Percentiles rank a stretch among this genome's conserved stretches.
Conservation (phyloP, 2,113 vertebrate genomes). For the Bungarus multicinctus region DNA sequence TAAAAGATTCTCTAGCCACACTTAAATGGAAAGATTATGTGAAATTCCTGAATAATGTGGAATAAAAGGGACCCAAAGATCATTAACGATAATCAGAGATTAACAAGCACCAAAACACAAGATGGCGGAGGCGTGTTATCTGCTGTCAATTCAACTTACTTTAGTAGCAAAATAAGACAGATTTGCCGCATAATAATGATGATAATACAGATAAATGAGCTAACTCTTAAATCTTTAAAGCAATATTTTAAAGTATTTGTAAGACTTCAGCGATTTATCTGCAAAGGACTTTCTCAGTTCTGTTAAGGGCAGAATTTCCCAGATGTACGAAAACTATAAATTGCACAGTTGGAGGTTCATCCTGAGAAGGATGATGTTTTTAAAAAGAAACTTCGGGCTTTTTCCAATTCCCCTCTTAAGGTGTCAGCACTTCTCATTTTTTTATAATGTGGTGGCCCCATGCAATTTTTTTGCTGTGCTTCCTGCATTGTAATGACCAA, state of each 20-base stretch:
- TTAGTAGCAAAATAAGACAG: slow-evolving; percentile 55
- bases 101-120: slow-evolving; percentile 49
- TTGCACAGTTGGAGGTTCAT: background rate
- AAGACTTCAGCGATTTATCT: background rate
- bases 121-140: slow-evolving; percentile 61
- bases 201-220: slow-evolving; percentile 49
- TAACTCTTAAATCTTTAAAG: slow-evolving; percentile 51
- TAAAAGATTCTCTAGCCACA: slow-evolving; percentile 17
- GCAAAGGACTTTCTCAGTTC: background rate
- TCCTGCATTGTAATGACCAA: background rate
- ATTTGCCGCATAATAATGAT: slow-evolving; percentile 57
- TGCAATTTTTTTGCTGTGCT: background rate
- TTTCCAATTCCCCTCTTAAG: background rate
- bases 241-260: slow-evolving; percentile 27
- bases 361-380: background rate
- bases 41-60: slow-evolving; percentile 47
- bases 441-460: background rate
- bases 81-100: slow-evolving; percentile 61
- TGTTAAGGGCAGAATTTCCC: background rate
- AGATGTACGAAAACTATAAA: background rate
- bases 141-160: slow-evolving; percentile 58
- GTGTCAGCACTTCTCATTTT: background rate
- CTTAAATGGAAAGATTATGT: slow-evolving; percentile 51
- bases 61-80: slow-evolving; percentile 60
- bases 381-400: background rate